Evolutionary conservation across 2,797 vertebrate species (phyloP).

Genomic region (Pipistrellus nathusii): DNA sequence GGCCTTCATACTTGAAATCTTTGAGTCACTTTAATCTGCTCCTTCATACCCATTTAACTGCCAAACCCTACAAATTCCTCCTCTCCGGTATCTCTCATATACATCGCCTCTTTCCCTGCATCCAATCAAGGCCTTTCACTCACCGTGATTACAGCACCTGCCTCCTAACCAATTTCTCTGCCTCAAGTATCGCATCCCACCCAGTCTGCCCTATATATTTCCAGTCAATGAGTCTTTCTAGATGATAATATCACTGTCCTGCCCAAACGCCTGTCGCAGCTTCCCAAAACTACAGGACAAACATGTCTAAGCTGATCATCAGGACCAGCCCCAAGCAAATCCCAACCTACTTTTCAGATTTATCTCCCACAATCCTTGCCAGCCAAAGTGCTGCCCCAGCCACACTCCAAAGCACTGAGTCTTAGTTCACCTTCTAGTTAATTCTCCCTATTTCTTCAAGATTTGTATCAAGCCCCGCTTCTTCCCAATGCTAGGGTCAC

Average conservation of each 20-base stretch:
- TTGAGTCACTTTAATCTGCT: neutral
- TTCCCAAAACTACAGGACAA: neutral
- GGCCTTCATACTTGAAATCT: neutral
- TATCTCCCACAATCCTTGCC: neutral
- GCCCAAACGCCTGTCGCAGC: neutral
- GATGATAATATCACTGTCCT: neutral
- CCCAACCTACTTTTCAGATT: neutral
- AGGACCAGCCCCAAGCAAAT: neutral
- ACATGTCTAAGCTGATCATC: neutral
- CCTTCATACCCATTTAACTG: neutral
- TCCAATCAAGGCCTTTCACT: neutral
- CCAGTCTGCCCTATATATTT: neutral
- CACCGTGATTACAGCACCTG: neutral
- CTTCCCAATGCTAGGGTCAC: neutral
- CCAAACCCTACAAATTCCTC: neutral
- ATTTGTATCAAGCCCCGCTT: neutral
- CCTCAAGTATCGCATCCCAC: neutral
- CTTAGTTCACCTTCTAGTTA: neutral
- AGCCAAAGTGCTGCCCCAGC: neutral
- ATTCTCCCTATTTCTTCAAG: neutral
- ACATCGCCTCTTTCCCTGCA: neutral
- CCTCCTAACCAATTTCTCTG: slow-evolving; percentile 19
- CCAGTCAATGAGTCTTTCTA: neutral
- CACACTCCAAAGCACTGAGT: neutral
- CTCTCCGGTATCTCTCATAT: neutral